phyloP scores from a whole-genome alignment of 2,113 vertebrate genomes.

The Sitta europaea region DNA sequence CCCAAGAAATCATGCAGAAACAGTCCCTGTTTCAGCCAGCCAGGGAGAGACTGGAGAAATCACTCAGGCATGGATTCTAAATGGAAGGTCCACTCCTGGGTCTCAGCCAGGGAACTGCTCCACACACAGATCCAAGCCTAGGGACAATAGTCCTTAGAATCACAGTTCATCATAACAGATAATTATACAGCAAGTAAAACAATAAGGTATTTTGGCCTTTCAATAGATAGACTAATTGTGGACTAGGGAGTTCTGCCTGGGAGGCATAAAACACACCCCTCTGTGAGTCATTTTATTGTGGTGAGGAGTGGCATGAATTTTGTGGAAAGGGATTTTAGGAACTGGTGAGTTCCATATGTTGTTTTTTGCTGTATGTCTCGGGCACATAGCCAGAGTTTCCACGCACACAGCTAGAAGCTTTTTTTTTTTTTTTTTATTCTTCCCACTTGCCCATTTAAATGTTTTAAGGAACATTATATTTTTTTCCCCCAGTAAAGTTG shows the following conservation, averaged over 20 bases:
- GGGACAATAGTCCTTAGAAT: conserved; percentile 79
- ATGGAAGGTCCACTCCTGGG: conserved; percentile 79
- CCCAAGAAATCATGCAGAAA: conserved; percentile 87
- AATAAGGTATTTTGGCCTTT: conserved; percentile 78
- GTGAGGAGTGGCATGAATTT: conserved; percentile 70
- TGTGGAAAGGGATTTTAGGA: conserved; percentile 71
- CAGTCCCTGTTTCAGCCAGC: conserved; percentile 75
- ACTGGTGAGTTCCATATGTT: conserved; percentile 75
- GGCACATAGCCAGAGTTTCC: conserved; percentile 39
- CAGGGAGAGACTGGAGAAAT: conserved; percentile 74
- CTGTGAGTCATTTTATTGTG: conserved; percentile 69
- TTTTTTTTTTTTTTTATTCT: background rate
- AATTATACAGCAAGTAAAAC: conserved; percentile 81
- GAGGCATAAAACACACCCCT: conserved; percentile 71
- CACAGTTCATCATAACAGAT: conserved; percentile 83
- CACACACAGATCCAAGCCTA: conserved; percentile 72
- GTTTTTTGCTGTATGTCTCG: conserved; percentile 51
- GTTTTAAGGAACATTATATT: conserved; percentile 40
- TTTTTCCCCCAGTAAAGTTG: background rate
- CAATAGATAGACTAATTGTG: conserved; percentile 79
- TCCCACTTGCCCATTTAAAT: conserved; percentile 28
- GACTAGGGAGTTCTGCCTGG: conserved; percentile 74
- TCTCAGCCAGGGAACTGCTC: conserved; percentile 71
- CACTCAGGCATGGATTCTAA: conserved; percentile 79
- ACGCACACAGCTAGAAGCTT: conserved; percentile 53